phyloP scores from a whole-genome alignment of 1,140 invertebrate genomes.

The Caenorhabditis latens region DNA sequence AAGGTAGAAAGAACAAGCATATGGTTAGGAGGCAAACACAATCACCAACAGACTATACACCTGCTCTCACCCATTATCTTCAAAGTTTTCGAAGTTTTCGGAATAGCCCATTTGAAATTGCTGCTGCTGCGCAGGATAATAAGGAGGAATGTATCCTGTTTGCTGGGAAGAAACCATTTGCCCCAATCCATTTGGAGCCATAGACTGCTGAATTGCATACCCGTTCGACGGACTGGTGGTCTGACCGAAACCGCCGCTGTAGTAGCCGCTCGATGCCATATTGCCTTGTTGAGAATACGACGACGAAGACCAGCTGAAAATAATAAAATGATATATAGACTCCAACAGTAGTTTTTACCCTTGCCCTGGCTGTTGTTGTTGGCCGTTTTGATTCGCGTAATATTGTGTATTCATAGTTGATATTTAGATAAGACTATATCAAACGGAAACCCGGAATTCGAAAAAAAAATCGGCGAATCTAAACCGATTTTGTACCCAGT shows the following conservation, averaged over 20 bases:
- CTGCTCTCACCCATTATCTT: slow-evolving; percentile 47
- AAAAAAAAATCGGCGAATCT: slow-evolving; percentile 46
- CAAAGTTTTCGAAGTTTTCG: slow-evolving; percentile 25
- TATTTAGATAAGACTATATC: slow-evolving; percentile 47
- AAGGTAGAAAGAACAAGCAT: slow-evolving; percentile 38
- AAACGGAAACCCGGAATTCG: slow-evolving; percentile 50
- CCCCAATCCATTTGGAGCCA: slow-evolving; percentile 19
- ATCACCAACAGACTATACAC: slow-evolving; percentile 45
- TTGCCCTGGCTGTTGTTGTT: slow-evolving; percentile 30
- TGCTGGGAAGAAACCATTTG: slow-evolving; percentile 26
- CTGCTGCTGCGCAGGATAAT: neutral
- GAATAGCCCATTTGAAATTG: slow-evolving; percentile 15
- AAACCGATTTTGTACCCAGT: slow-evolving; percentile 55
- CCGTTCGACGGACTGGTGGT: slow-evolving; percentile 40
- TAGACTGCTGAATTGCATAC: slow-evolving; percentile 45
- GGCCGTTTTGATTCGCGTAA: slow-evolving; percentile 41
- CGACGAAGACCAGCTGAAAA: slow-evolving; percentile 35
- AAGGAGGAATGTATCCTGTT: slow-evolving; percentile 25
- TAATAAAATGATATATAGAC: neutral
- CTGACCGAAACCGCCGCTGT: slow-evolving; percentile 21
- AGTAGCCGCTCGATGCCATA: slow-evolving; percentile 4
- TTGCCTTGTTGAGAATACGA: slow-evolving; percentile 33
- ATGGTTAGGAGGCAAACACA: slow-evolving; percentile 49
- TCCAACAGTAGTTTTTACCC: neutral
- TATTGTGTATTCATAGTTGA: slow-evolving; percentile 54